Evolutionary conservation across 2,797 vertebrate genomes (phyloP), one percentile per base, ranked within the genome.

Genomic region (Sebastes ruberrimus): DNA sequence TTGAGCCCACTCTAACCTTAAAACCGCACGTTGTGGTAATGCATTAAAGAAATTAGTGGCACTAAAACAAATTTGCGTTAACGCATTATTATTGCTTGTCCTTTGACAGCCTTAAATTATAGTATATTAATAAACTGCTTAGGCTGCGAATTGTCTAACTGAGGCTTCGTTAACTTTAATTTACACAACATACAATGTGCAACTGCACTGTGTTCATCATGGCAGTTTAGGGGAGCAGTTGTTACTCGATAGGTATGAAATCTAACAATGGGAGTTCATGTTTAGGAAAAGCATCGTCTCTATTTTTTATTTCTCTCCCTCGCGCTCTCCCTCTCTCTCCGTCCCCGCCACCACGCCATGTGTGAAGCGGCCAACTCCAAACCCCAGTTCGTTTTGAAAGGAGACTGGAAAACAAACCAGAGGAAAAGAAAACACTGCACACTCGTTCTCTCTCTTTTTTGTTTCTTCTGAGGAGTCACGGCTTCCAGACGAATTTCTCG

Each of bases 381-480:
- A 94, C 89, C 92, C 86, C 65, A 93, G 88, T 93, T 94, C 91
- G 90, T 91, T 94, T 95, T 93, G 84, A 92, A 94, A 88, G 81
- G 90, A 63, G 83, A 92, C 89, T 94, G 90, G 91, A 95, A 95
- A 96, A 95, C 93, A 95, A 95, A 94, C 93, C 92, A 92, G 83
- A 95, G 88, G 84, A 82, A 95, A 95, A 93, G 93, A 95, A 96
- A 95, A 96, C 94, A 95, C 66, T 74, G 86, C 74, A 72, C 80
- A 69, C 85, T 89, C 80, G 70, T 72, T 85, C 76, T 46, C 71
- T 52, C 71, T 74, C 68, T 69, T 52, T 79, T 85, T 76, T 80
- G 80, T 85, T 85, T 77, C 82, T 89, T 81, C 88, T 81, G 80
- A 92, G 88, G 88, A 91, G 93, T 92, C 89, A 89, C 46, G 38